phyloP scores from a whole-genome alignment of 2,113 vertebrate species.

The Hydrochoerus hydrochaeris region DNA sequence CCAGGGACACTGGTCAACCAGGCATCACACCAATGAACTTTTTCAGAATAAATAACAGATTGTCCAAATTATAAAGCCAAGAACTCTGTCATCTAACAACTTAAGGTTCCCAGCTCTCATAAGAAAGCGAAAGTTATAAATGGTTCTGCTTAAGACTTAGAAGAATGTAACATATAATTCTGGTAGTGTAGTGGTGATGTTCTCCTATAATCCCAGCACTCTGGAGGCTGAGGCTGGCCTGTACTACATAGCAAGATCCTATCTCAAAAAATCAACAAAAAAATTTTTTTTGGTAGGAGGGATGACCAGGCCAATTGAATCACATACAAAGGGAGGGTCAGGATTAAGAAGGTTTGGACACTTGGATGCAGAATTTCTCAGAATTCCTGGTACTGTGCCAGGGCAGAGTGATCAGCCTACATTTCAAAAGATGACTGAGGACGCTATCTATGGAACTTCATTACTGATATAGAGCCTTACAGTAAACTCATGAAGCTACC shows the following conservation, averaged over 20 bases:
- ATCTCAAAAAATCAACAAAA: neutral
- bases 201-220: neutral
- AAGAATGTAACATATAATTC: neutral
- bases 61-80: conserved; percentile 7
- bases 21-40: neutral
- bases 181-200: neutral
- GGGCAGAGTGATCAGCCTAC: neutral
- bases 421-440: neutral
- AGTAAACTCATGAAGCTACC: neutral
- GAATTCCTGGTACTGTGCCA: neutral
- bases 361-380: neutral
- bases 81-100: neutral
- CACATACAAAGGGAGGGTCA: neutral
- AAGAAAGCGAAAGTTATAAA: neutral
- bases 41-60: neutral
- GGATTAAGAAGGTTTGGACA: neutral
- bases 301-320: neutral
- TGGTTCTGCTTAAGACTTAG: neutral
- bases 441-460: neutral
- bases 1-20: neutral
- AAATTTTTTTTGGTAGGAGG: neutral
- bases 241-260: neutral
- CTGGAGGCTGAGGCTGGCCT: neutral
- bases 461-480: neutral
- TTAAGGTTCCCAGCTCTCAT: neutral